Evolutionary conservation across 2,888 invertebrate genomes (phyloP).

Genomic region (Artemia sinica): DNA sequence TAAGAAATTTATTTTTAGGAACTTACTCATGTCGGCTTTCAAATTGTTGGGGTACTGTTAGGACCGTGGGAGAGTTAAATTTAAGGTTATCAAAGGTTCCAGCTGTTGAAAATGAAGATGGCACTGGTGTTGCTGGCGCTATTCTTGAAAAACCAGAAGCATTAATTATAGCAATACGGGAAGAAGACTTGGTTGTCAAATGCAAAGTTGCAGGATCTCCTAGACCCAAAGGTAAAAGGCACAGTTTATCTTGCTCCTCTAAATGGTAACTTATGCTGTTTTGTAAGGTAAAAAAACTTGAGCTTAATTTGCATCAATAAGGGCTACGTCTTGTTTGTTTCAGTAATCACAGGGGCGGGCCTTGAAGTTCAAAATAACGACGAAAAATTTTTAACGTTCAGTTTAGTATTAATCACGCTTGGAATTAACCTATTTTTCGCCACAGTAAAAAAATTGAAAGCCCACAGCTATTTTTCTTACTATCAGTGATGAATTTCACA

Average conservation of each 20-base stretch:
- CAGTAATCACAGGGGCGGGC: too few relatives aligned
- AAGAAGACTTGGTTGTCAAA: conserved; percentile 64
- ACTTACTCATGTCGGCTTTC: conserved; percentile 51
- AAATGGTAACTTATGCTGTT: too few relatives aligned
- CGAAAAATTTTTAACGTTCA: too few relatives aligned
- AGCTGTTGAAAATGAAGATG: conserved; percentile 23
- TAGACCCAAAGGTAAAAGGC: conserved; percentile 53
- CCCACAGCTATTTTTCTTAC: too few relatives aligned
- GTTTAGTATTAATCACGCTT: too few relatives aligned
- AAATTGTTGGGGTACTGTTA: conserved; percentile 52
- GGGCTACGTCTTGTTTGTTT: too few relatives aligned
- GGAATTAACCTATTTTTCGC: too few relatives aligned
- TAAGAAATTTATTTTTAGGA: conserved; percentile 32
- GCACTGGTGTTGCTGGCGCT: conserved; percentile 33
- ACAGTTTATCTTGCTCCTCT: background rate
- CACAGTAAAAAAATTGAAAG: too few relatives aligned
- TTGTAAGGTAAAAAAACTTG: too few relatives aligned
- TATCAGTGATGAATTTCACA: too few relatives aligned
- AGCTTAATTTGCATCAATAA: too few relatives aligned
- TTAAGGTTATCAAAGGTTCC: conserved; percentile 15
- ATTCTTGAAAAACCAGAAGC: conserved; percentile 61
- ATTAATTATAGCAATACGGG: conserved; percentile 51
- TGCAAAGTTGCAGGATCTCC: conserved; percentile 67
- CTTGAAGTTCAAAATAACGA: too few relatives aligned
- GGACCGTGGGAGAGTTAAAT: conserved; percentile 48